Conservation (phyloP, 2,113 vertebrate genomes). For the Zosterops pallidus region DNA sequence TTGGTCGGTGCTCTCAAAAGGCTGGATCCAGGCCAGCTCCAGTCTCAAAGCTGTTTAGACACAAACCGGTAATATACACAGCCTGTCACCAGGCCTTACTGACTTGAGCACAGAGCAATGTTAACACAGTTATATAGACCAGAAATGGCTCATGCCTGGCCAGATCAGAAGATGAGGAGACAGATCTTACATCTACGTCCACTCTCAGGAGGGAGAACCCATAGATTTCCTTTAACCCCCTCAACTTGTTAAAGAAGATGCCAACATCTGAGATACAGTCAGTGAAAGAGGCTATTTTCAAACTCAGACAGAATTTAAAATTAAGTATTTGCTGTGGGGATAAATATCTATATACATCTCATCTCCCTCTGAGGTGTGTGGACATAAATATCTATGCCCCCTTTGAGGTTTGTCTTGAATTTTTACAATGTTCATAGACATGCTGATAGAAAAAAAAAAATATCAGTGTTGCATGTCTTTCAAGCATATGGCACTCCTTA, state of each 20-base stretch:
- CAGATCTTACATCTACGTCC: neutral
- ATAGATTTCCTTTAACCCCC: neutral
- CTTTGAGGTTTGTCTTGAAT: constrained; percentile 21
- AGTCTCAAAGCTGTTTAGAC: constrained; percentile 57
- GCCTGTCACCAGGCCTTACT: constrained; percentile 56
- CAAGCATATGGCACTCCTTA: constrained; percentile 64
- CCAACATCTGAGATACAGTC: neutral
- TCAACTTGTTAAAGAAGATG: neutral
- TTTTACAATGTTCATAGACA: constrained; percentile 36
- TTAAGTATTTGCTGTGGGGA: neutral
- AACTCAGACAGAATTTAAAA: neutral
- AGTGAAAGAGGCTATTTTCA: neutral
- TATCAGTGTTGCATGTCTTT: constrained; percentile 49
- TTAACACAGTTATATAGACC: constrained; percentile 1
- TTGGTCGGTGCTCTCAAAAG: constrained; percentile 43
- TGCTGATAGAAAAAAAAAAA: constrained; percentile 34
- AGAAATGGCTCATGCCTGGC: neutral
- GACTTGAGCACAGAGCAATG: constrained; percentile 3
- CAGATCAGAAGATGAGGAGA: neutral
- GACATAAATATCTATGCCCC: neutral
- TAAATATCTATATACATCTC: neutral
- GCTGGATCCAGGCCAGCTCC: constrained; percentile 40
- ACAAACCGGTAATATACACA: constrained; percentile 43
- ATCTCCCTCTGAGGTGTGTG: neutral
- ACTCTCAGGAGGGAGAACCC: neutral